These are phyloP conservation scores for Oplegnathus fasciatus DNA, from an alignment of 2,113 vertebrate genomes.

Conservation along the genomic window DNA sequence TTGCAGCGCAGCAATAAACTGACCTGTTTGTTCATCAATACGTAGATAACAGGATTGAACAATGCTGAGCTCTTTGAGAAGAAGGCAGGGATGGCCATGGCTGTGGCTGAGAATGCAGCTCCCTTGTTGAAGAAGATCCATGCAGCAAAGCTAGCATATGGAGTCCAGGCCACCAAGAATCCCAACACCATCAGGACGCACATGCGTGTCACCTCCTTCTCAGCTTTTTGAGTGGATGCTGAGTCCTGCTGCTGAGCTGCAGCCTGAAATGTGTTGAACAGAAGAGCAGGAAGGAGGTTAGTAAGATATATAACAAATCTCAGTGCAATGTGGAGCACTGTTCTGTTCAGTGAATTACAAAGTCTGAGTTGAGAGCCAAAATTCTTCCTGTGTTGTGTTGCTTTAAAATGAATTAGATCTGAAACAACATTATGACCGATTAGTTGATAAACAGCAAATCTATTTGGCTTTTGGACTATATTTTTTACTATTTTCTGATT, in stretches of 20 bases:
- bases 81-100: slow-evolving; percentile 84
- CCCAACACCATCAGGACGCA: slow-evolving; percentile 88
- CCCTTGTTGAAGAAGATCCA: slow-evolving; percentile 90
- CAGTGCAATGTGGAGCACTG: not conserved
- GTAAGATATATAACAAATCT: not conserved
- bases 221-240: slow-evolving; percentile 86
- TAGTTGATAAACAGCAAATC: not conserved
- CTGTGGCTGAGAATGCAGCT: slow-evolving; percentile 81
- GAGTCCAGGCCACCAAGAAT: slow-evolving; percentile 84
- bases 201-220: slow-evolving; percentile 89
- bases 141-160: slow-evolving; percentile 73
- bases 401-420: not conserved
- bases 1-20: not conserved
- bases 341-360: too few species aligned
- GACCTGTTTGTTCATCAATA: slow-evolving; percentile 29
- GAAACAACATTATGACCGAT: not conserved
- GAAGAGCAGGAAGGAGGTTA: not conserved
- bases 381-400: not conserved
- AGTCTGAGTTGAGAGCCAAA: not conserved
- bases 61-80: slow-evolving; percentile 89
- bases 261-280: slow-evolving; percentile 47
- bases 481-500: not conserved
- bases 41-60: slow-evolving; percentile 70
- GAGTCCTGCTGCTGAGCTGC: slow-evolving; percentile 87
- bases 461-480: not conserved